Base-by-base conservation (phyloP, 2,113 vertebrate genomes). In the Peromyscus californicus region DNA sequence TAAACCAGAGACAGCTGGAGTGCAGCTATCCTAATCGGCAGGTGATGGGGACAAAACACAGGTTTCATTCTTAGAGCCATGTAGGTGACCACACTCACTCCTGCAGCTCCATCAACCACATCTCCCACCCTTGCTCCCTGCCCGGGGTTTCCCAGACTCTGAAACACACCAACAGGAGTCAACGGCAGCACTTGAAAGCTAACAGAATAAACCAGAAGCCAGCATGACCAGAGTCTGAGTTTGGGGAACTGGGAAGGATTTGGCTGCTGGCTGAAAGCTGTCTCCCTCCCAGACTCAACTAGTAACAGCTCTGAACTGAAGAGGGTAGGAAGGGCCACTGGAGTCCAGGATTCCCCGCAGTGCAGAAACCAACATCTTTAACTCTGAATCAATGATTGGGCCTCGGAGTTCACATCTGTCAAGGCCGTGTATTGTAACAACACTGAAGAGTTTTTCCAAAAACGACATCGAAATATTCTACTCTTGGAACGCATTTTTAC, bases 401-500 rank as follows among this genome's bases (percentile, higher is more conserved):
- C 36, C 45, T 82, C 5, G 0, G 36, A 76, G 70, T 75, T 61
- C n/a, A 72, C 69, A 76, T 76, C 88, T 63, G 31, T 31, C 72
- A 78, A 33, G 48, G 57, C 26, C 22, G 36, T 65, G 33, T 8
- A 45, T 7, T 45, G 1, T 13, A 78, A 83, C 51, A 78, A 45
- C 26, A 54, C 61, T 65, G 59, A 70, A 69, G 89, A 39, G 22
- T 51, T 89, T 72, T 59, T 89, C 63, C 22, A 72, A 12, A 75
- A 74, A 76, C n/a, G 75, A 78, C 51, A 72, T 67, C 93, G 90
- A 84, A 98, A 96, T 36, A 29, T 9, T 48, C 85, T 72, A 70
- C 65, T 91, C 79, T 89, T 67, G 36, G 78, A 97, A n/a, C 7
- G 67, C 11, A n/a, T 57, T 57, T 94, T 97, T 67, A 42, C 80